phyloP scores from a whole-genome alignment of 2,888 invertebrate species.

The Tiliacea aurago region DNA sequence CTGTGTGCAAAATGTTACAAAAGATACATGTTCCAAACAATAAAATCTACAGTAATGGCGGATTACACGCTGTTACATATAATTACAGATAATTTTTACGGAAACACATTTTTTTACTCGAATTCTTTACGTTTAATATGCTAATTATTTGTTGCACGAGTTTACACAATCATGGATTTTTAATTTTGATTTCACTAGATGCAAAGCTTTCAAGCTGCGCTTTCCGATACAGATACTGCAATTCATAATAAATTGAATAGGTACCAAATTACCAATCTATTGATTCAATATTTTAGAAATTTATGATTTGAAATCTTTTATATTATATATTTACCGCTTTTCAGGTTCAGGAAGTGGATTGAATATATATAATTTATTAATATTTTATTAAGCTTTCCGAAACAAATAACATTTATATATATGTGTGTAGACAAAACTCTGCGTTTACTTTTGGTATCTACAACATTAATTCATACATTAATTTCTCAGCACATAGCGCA shows the following conservation, averaged over 20 bases:
- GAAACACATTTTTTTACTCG: slow-evolving; percentile 32
- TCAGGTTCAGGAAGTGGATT: background rate
- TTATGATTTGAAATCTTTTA: background rate
- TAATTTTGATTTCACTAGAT: background rate
- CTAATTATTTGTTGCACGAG: slow-evolving; percentile 32
- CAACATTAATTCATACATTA: background rate
- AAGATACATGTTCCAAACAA: slow-evolving; percentile 55
- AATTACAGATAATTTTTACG: slow-evolving; percentile 53
- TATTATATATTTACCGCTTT: background rate
- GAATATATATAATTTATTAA: background rate
- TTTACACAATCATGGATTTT: slow-evolving; percentile 36
- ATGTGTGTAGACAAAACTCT: background rate
- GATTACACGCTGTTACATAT: slow-evolving; percentile 53
- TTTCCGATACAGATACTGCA: background rate
- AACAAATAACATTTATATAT: background rate
- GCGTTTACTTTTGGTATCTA: background rate
- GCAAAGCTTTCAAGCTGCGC: background rate
- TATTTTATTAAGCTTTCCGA: background rate
- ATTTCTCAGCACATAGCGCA: slow-evolving; percentile 12
- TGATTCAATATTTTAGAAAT: background rate
- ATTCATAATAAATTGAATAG: background rate
- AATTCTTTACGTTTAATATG: slow-evolving; percentile 43
- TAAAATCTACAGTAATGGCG: slow-evolving; percentile 52
- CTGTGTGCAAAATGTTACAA: slow-evolving; percentile 36
- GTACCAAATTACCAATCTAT: background rate